Evolutionary conservation across 30 jellyfish, hydroid and myxozoan genomes (phyloP).

Genomic region (Sanderia malayensis): DNA sequence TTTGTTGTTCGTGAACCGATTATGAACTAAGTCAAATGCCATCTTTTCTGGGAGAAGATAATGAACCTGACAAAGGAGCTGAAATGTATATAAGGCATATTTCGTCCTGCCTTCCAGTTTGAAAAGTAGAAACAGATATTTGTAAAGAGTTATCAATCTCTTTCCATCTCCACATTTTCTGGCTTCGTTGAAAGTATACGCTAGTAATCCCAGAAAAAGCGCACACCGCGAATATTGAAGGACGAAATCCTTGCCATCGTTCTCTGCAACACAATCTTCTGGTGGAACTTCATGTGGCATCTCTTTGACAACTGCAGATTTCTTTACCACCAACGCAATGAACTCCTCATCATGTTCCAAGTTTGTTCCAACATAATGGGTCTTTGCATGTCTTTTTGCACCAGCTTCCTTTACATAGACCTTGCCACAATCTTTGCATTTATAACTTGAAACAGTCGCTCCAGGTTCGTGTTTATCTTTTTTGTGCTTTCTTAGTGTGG

Average conservation of each 20-base stretch:
- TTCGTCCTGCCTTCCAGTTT: not conserved
- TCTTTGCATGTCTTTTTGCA: not conserved
- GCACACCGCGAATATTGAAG: not conserved
- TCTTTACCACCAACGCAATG: not conserved
- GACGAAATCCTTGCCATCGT: not conserved
- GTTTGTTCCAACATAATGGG: not conserved
- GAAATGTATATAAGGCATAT: constrained; percentile 1
- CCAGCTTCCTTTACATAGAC: not conserved
- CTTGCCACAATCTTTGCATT: not conserved
- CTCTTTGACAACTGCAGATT: not conserved
- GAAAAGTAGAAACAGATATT: not conserved
- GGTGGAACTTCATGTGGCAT: too few species aligned
- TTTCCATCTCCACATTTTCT: constrained; percentile 22
- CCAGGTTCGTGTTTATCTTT: not conserved
- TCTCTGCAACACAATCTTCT: not conserved
- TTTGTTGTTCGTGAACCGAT: not conserved
- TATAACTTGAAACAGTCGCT: not conserved
- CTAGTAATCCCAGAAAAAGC: not conserved
- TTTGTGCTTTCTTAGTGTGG: not conserved
- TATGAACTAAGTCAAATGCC: not conserved
- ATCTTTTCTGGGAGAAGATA: constrained; percentile 2
- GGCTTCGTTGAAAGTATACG: not conserved
- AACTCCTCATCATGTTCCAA: not conserved
- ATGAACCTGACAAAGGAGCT: not conserved
- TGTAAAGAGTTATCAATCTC: not conserved